phyloP scores from a whole-genome alignment of 2,888 invertebrate species.

The Metacarcinus magister region DNA sequence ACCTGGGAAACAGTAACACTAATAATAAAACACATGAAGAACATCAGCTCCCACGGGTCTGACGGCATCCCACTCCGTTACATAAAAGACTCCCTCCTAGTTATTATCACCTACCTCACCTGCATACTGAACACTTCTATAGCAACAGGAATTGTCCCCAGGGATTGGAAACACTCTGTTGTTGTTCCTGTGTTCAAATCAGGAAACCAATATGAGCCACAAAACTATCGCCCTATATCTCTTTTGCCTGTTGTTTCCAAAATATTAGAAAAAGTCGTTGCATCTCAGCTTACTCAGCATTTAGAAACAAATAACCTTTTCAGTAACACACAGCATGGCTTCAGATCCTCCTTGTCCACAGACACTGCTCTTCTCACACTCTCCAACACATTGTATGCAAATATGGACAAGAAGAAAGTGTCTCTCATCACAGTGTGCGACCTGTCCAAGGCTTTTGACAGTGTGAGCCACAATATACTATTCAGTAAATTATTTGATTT shows the following conservation, averaged over 20 bases:
- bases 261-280: not conserved
- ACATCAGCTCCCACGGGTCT: not conserved
- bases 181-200: not conserved
- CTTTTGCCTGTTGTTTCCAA: not conserved
- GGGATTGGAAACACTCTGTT: not conserved
- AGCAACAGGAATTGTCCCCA: not conserved
- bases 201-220: not conserved
- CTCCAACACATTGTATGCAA: too few species aligned
- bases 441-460: too few species aligned
- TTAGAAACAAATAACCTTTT: too few species aligned
- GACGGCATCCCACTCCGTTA: not conserved
- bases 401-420: too few species aligned
- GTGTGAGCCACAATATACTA: too few species aligned
- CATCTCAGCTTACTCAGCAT: not conserved
- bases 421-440: too few species aligned
- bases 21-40: slow-evolving; percentile 48
- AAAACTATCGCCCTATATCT: not conserved
- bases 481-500: too few species aligned
- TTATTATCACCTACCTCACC: not conserved
- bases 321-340: too few species aligned
- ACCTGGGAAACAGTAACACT: not conserved
- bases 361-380: too few species aligned
- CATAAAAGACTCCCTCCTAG: not conserved
- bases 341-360: too few species aligned
- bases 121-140: not conserved